Base-by-base conservation (phyloP, 2,797 vertebrate genomes). In the Sebastolobus alascanus region DNA sequence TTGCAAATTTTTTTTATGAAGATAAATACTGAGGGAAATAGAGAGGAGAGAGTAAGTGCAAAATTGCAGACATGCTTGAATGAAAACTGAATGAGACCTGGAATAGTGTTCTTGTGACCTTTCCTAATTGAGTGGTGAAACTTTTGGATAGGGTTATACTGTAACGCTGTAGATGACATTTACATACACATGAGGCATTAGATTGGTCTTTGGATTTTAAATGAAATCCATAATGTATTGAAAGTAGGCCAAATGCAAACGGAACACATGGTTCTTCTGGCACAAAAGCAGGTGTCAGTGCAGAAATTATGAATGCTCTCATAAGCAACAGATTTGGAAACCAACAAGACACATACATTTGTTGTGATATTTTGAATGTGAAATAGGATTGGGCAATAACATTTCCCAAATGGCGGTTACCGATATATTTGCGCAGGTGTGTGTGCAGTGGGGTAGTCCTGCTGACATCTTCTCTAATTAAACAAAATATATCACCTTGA, bases 111-210 rank as follows among this genome's bases (percentile, higher is more conserved):
- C 79, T 22, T 46, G 58, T 94, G 94, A 95, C 93, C 94, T 95
- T 95, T 92, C 87, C 83, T 95, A 94, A 95, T 94, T 92, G 87
- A 92, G 82, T 79, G 84, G 73, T 86, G 25, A 92, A 93, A 91
- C 69, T 82, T 91, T 89, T 82, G 86, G 40, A 86, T 79, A 27
- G 79, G 77, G 86, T 93, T 87, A 81, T 27, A 75, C 61, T 59
- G 50, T 56, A 79, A 71, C 29, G 27, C 58, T 69, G 73, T 52
- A 70, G 79, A 88, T 93, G 86, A 78, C 84, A 94, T 94, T 93
- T 93, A 72, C 76, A 87, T 84, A 81, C 75, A 79, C 56, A 76
- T 22, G 71, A 88, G 79, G 63, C 75, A 88, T 84, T 78, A 89
- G 74, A 84, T 64, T 74, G 79, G 43, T 68, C 73, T 79, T 73